These are phyloP conservation scores for Caenorhabditis becei DNA, from an alignment of 2,888 invertebrate genomes.

Conservation along the genomic window DNA sequence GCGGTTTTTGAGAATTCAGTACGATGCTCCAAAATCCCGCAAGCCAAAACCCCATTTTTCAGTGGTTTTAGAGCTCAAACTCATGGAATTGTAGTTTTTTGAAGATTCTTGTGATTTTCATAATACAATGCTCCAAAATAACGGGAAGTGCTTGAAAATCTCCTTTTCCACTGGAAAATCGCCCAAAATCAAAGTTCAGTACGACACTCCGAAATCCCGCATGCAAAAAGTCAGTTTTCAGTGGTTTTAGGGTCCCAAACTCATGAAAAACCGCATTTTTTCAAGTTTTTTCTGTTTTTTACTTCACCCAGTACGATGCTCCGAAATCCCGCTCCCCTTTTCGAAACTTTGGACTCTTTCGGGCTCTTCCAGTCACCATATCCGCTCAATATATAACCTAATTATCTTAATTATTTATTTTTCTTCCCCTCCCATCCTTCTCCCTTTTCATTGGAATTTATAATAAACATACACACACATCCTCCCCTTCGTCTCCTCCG, in stretches of 20 bases:
- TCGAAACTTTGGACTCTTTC: neutral
- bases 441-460: neutral
- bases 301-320: constrained; percentile 2
- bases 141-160: neutral
- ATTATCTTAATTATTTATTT: constrained; percentile 46
- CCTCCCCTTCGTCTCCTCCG: neutral
- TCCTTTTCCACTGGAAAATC: too few relatives aligned
- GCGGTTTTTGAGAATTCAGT: too few relatives aligned
- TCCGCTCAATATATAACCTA: constrained; percentile 24
- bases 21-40: too few relatives aligned
- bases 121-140: neutral
- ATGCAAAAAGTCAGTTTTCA: too few relatives aligned
- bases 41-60: too few relatives aligned
- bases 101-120: neutral
- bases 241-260: too few relatives aligned
- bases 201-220: too few relatives aligned
- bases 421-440: neutral
- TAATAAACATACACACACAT: neutral
- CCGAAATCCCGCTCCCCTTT: neutral
- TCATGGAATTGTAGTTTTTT: too few relatives aligned
- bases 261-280: constrained; percentile 1
- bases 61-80: too few relatives aligned
- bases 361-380: too few relatives aligned
- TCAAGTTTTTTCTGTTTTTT: neutral
- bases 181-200: too few relatives aligned